Base-by-base conservation (phyloP, 2,888 invertebrate species). In the Synanthedon myopaeformis region DNA sequence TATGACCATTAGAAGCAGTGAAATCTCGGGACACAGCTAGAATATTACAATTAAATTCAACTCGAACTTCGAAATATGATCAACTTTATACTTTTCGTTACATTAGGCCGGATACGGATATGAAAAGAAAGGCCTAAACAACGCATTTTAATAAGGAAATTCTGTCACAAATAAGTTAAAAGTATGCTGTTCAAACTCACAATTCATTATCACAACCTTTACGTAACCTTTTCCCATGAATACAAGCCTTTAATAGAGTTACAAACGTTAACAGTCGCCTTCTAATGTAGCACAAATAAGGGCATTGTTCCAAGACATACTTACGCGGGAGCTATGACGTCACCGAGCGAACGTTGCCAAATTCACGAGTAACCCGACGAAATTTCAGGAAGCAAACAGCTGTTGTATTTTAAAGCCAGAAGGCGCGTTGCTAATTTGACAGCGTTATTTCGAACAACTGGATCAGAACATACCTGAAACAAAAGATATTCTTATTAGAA, bases 301-400 rank as follows among this genome's bases (percentile, higher is more conserved):
- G 59, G 64, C 67, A 70, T 73, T 72, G 74, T 77, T 70, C 62
- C 58, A 62, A 64, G 57, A 61, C 59, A 55, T 57, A 69, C 69
- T 67, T 55, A 69, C 67, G 57, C 59, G 57, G 56, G 52, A 52
- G 51, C 49, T 59, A 61, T 74, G 72, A 74, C 71, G 72, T 72
- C 57, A 57, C 52, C 54, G 23, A 55, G 45, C 61, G 70, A 35
- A 52, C 57, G 53, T 56, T 50, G 56, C 57, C 57, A 57, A 55
- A 57, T 53, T 55, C 45, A 50, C 45, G 45, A 49, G 49, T 41
- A 50, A 57, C 45, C 48, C 57, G 51, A 42, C 23, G 56, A 54
- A 59, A 62, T 58, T 58, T 55, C 45, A 14, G 14, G 45, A 45
- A 6, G 13, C n/a, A 6, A 12, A 45, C 14, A 12, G 45, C 45